phyloP scores from a whole-genome alignment of 2,888 invertebrate genomes.

The Hyppa rectilinea region DNA sequence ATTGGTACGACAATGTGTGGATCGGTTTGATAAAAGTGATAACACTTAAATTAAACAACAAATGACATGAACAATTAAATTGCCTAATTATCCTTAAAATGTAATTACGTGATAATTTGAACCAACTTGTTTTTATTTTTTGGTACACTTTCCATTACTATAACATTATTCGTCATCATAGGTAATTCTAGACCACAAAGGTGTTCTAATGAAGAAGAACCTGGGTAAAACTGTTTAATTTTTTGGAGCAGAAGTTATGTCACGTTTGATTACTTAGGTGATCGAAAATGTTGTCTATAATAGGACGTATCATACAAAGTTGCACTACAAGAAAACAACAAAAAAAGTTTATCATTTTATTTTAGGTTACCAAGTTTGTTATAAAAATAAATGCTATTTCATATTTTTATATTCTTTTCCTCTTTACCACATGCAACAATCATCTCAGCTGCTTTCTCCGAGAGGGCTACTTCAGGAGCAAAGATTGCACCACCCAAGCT shows the following conservation, averaged over 20 bases:
- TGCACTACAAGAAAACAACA: background rate
- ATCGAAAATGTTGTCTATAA: background rate
- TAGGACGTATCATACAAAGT: background rate
- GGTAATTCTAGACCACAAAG: background rate
- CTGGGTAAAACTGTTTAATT: too few species aligned
- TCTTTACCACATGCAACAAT: background rate
- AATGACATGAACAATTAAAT: background rate
- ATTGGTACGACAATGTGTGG: background rate
- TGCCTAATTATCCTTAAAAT: background rate
- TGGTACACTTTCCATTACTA: background rate
- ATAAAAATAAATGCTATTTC: background rate
- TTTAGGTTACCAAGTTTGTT: background rate
- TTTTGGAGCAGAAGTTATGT: background rate
- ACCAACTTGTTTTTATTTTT: background rate
- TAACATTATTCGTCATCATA: background rate
- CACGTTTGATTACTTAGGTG: background rate
- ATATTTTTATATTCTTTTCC: background rate
- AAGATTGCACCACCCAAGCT: conserved; percentile 19
- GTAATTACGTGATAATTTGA: background rate
- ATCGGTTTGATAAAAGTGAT: background rate
- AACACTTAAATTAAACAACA: too few species aligned
- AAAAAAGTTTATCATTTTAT: background rate
- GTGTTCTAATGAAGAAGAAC: background rate
- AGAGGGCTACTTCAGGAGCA: conserved; percentile 17
- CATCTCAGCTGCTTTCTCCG: conserved; percentile 35